Conservation (phyloP, 2,797 vertebrate species). For the Hypotaenidia philippensis region DNA sequence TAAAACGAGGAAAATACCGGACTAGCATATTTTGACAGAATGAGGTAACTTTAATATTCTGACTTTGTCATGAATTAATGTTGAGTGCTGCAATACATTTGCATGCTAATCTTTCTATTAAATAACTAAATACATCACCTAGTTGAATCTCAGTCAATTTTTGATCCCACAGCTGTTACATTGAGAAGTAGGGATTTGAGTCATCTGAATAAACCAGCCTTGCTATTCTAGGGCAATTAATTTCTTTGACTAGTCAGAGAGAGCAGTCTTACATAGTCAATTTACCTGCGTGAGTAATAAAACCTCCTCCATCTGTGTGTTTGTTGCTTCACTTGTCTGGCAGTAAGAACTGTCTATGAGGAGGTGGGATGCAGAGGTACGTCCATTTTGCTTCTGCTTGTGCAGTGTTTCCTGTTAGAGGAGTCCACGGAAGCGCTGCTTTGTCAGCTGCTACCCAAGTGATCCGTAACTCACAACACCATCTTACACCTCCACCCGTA, state of each 20-base stretch:
- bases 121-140: neutral
- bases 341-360: neutral
- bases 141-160: neutral
- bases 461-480: accelerated
- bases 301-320: neutral
- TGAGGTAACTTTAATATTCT: conserved; percentile 52
- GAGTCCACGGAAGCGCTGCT: neutral
- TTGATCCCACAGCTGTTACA: neutral
- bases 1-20: conserved; percentile 9
- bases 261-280: neutral
- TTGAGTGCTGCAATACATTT: conserved; percentile 36
- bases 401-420: neutral
- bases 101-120: conserved; percentile 50
- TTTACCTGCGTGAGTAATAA: neutral
- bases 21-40: conserved; percentile 55
- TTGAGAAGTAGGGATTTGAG: neutral
- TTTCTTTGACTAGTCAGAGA: neutral
- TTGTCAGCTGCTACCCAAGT: neutral
- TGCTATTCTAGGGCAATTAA: neutral
- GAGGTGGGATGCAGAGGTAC: neutral
- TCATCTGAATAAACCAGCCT: neutral
- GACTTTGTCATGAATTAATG: neutral
- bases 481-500: neutral
- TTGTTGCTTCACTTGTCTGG: neutral
- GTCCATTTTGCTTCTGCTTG: accelerated